Evolutionary conservation across 2,113 vertebrate species (phyloP).

Genomic region (Dipodomys spectabilis): DNA sequence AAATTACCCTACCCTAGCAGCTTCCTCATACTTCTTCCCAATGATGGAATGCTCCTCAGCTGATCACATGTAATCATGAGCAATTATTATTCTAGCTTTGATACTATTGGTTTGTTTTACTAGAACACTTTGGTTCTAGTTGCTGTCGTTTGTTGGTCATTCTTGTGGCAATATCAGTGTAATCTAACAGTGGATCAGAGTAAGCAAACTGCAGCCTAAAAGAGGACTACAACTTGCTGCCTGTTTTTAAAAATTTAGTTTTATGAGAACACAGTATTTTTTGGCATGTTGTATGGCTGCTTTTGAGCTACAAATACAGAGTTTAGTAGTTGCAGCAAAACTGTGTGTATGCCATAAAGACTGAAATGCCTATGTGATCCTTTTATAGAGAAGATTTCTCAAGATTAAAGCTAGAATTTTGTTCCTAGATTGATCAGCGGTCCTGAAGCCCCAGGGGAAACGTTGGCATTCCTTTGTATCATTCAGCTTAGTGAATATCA

Average conservation of each 20-base stretch:
- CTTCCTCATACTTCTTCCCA: background rate
- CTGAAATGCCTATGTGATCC: background rate
- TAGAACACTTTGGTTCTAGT: conserved; percentile 19
- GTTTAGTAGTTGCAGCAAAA: conserved; percentile 1
- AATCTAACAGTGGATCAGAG: background rate
- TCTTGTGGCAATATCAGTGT: background rate
- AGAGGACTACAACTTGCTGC: background rate
- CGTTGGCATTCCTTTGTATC: conserved; percentile 35
- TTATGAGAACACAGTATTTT: conserved; percentile 49
- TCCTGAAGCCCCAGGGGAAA: conserved; percentile 16
- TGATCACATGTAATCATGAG: background rate
- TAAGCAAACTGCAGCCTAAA: background rate
- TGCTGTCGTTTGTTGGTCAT: background rate
- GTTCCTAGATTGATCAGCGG: conserved; percentile 5
- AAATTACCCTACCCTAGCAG: conserved; percentile 11
- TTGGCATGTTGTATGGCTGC: background rate
- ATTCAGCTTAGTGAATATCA: conserved; percentile 34
- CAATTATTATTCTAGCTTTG: background rate
- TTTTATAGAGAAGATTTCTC: conserved; percentile 10
- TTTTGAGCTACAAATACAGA: conserved; percentile 19
- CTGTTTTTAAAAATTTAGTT: conserved; percentile 59
- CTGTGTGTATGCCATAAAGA: background rate
- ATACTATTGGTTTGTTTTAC: conserved; percentile 15
- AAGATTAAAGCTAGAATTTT: background rate
- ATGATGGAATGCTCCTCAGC: background rate